Percentiles rank a stretch among this genome's conserved stretches.
phyloP scores from a whole-genome alignment of 2,888 invertebrate genomes.

The Aromia moschata region DNA sequence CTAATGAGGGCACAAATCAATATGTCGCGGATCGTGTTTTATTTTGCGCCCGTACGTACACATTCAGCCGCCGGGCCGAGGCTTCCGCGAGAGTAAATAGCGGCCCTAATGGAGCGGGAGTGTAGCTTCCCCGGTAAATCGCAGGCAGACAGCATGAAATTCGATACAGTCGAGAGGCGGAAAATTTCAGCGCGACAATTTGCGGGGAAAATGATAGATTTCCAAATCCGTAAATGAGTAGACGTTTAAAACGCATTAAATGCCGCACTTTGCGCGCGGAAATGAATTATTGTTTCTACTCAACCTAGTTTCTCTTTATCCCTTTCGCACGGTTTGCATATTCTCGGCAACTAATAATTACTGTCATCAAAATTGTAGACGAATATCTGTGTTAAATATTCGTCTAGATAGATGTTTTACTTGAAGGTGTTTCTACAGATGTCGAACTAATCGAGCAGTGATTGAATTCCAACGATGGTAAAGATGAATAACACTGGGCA shows the following conservation, averaged over 20 bases:
- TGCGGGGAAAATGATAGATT: constrained; percentile 9
- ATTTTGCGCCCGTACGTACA: constrained; percentile 8
- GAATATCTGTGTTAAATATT: too few species aligned
- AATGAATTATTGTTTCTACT: neutral
- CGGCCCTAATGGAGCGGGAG: constrained; percentile 8
- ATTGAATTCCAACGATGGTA: too few species aligned
- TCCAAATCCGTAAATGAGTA: neutral
- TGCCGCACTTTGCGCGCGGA: neutral
- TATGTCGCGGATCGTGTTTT: constrained; percentile 10
- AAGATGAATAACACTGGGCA: too few species aligned
- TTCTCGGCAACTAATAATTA: neutral
- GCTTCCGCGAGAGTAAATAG: constrained; percentile 11
- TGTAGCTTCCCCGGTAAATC: constrained; percentile 7
- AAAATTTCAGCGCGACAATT: constrained; percentile 17
- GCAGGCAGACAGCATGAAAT: constrained; percentile 21
- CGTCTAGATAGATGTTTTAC: too few species aligned
- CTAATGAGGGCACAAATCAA: constrained; percentile 14
- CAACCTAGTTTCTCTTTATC: neutral
- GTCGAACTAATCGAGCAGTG: too few species aligned
- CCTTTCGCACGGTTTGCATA: neutral
- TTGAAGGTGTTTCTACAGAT: too few species aligned
- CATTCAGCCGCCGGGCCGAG: neutral
- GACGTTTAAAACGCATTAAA: constrained; percentile 6
- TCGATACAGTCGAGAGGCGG: constrained; percentile 8
- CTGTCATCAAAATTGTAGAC: too few species aligned